A percentile compares a stretch with the other conserved stretches of the same genome.
These are phyloP conservation scores for Metaphire vulgaris DNA, from an alignment of 1,140 invertebrate genomes.

Conservation along the genomic window DNA sequence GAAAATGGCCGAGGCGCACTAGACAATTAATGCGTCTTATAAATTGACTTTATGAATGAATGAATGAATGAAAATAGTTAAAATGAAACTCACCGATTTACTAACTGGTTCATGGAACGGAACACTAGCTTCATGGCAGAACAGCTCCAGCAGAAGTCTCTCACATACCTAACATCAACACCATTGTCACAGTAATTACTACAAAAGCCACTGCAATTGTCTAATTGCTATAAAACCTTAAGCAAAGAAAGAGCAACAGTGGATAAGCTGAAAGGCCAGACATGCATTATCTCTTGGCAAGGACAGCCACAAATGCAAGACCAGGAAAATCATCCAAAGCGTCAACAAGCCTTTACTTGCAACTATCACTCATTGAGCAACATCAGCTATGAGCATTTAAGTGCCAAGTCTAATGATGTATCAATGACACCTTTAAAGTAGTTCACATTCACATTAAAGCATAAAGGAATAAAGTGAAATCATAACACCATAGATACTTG, in stretches of 20 bases:
- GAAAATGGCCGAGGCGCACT: too few species aligned
- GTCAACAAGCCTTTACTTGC: not conserved
- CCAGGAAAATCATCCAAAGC: not conserved
- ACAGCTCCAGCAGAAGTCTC: constrained; percentile 75
- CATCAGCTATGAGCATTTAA: too few species aligned
- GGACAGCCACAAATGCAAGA: not conserved
- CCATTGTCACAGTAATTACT: not conserved
- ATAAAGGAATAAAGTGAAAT: too few species aligned
- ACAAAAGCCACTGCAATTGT: not conserved
- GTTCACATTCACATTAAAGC: too few species aligned
- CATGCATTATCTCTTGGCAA: not conserved
- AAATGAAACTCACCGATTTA: constrained; percentile 58
- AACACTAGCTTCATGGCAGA: constrained; percentile 78
- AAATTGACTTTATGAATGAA: too few species aligned
- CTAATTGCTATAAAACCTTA: not conserved
- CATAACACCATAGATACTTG: too few species aligned
- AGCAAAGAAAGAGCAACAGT: not conserved
- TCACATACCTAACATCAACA: constrained; percentile 63
- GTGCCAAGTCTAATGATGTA: too few species aligned
- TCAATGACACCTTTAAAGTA: too few species aligned
- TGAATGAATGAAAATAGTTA: too few species aligned
- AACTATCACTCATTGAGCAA: too few species aligned
- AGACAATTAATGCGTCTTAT: too few species aligned
- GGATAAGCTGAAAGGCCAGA: not conserved
- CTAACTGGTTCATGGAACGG: constrained; percentile 77